phyloP scores from a whole-genome alignment of 2,888 invertebrate genomes.

The Autographa gamma region DNA sequence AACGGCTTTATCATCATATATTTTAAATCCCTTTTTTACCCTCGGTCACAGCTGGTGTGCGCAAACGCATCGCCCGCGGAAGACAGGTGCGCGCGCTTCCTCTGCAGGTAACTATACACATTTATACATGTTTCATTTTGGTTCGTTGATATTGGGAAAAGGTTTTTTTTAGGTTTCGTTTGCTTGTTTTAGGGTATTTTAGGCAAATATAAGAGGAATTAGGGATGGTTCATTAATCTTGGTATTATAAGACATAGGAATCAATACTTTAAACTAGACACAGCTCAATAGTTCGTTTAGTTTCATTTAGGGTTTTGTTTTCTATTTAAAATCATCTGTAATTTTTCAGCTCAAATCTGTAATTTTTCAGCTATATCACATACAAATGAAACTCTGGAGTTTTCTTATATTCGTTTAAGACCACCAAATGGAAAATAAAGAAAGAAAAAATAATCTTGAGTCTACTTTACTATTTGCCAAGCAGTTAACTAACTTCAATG shows the following conservation, averaged over 20 bases:
- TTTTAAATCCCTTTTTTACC: constrained; percentile 33
- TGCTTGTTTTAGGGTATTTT: background rate
- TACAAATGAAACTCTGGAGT: background rate
- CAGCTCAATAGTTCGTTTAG: too few species aligned
- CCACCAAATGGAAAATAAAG: background rate
- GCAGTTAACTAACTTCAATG: background rate
- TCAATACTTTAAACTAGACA: too few species aligned
- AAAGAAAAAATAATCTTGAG: background rate
- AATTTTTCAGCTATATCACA: too few species aligned
- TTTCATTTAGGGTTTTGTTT: too few species aligned
- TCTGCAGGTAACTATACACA: constrained; percentile 49
- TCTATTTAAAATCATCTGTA: too few species aligned
- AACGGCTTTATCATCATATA: constrained; percentile 36
- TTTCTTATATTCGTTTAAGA: background rate
- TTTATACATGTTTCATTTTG: background rate
- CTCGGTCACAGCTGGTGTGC: constrained; percentile 36
- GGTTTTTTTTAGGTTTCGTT: background rate
- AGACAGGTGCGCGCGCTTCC: constrained; percentile 65
- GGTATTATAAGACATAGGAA: too few species aligned
- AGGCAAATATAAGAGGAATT: background rate
- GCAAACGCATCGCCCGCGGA: constrained; percentile 54
- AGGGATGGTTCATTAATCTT: too few species aligned
- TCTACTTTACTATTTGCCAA: background rate
- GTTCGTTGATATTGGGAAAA: constrained; percentile 8
- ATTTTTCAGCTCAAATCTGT: too few species aligned